These are phyloP conservation scores for Troides helena DNA, from an alignment of 2,888 invertebrate species.

Conservation along the genomic window DNA sequence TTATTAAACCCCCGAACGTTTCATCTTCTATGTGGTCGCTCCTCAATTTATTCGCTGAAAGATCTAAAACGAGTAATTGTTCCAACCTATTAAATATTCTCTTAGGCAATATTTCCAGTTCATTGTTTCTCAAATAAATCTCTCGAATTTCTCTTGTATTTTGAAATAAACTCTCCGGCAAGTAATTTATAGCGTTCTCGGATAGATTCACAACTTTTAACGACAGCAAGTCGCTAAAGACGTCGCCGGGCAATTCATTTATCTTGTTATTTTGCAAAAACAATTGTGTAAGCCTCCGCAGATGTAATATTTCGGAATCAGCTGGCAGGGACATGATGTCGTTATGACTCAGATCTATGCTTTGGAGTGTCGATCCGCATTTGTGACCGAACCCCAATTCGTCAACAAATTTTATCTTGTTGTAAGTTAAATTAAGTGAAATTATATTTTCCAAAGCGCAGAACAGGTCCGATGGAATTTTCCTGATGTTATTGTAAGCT, in stretches of 20 bases:
- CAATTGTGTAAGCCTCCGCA: conserved; percentile 89
- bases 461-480: conserved; percentile 88
- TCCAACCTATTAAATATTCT: conserved; percentile 92
- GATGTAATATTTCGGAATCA: conserved; percentile 86
- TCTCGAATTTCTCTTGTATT: conserved; percentile 90
- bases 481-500: conserved; percentile 89
- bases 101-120: conserved; percentile 89
- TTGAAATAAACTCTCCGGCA: conserved; percentile 91
- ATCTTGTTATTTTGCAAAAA: conserved; percentile 92
- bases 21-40: conserved; percentile 92
- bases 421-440: conserved; percentile 90
- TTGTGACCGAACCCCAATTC: conserved; percentile 85
- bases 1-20: conserved; percentile 91
- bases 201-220: conserved; percentile 91
- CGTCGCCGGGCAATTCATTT: conserved; percentile 86
- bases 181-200: conserved; percentile 88
- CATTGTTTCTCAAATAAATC: conserved; percentile 92
- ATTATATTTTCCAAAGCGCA: conserved; percentile 90
- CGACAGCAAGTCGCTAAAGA: conserved; percentile 88
- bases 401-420: conserved; percentile 89
- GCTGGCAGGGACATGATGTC: conserved; percentile 87
- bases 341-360: conserved; percentile 90
- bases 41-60: conserved; percentile 91
- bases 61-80: conserved; percentile 91
- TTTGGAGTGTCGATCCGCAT: conserved; percentile 85